Evolutionary conservation across 2,113 vertebrate genomes (phyloP), one percentile per base, ranked within the genome.

Genomic region (Chrysemys picta): DNA sequence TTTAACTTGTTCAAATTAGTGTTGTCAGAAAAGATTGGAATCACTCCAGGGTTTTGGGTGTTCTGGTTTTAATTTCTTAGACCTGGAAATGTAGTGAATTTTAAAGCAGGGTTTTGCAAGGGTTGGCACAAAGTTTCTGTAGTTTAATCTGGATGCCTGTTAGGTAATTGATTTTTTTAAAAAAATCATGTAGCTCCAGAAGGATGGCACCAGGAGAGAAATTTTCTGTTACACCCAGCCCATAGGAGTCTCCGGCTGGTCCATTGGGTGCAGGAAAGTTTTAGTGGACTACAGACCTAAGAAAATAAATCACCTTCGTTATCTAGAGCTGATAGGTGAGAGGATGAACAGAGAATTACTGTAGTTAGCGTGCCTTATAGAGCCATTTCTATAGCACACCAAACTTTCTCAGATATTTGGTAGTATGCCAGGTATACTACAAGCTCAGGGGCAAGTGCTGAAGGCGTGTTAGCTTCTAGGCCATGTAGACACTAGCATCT

Each of bases 1-100:
- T 95, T 94, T 92, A 90, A 91, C 59, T 93, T 54, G 42, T 88
- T 97, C 82, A 85, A 69, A 85, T 69, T 57, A 57, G 6, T 86
- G 85, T 72, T 85, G n/a, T 22, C 95, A 91, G 59, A 62, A 84
- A 87, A 90, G 82, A n/a, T 69, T 80, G 89, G 86, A 38, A 78
- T 93, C 59, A 76, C 7, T 76, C n/a, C 83, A 31, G 90, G 85
- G 56, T 62, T 8, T 75, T 38, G 52, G 57, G 57, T 59, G 24
- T 87, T 94, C 87, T 56, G 83, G 57, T 62, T 62, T 62, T 62
- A 29, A 62, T 62, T 62, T 62, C 11, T 62, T 12, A 62, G 57
- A 62, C 27, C 27, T 62, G 57, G 27, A 62, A 31, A 29, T 62
- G 69, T 93, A 80, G 22, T 87, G 72, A n/a, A 13, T 90, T 93